These are phyloP conservation scores for Euglossa dilemma DNA, from an alignment of 1,140 invertebrate genomes.

Conservation along the genomic window DNA sequence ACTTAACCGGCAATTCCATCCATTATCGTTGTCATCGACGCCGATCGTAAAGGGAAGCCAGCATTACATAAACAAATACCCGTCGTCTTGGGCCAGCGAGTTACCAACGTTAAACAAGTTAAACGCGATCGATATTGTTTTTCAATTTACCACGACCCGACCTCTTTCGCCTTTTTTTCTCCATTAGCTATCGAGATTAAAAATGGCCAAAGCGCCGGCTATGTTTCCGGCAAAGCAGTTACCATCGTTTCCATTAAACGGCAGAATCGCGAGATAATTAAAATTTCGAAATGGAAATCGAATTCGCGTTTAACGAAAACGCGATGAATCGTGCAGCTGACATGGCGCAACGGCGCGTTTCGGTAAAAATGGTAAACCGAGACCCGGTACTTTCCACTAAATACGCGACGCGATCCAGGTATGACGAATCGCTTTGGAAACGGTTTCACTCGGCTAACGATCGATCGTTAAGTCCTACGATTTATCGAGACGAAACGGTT, in stretches of 20 bases:
- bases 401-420: no score
- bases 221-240: background rate
- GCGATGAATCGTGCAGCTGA: background rate
- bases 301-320: background rate
- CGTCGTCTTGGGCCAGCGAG: background rate
- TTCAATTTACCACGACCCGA: constrained; percentile 6
- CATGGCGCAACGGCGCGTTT: no score
- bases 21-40: constrained; percentile 51
- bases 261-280: background rate
- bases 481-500: background rate
- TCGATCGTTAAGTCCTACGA: background rate
- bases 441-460: background rate
- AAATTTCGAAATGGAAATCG: background rate
- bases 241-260: background rate
- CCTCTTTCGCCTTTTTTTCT: background rate
- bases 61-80: constrained; percentile 31
- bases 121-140: constrained; percentile 37
- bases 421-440: no score
- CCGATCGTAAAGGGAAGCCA: constrained; percentile 31
- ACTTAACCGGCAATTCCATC: constrained; percentile 18
- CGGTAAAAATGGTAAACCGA: no score
- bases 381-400: no score
- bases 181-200: background rate
- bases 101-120: constrained; percentile 22
- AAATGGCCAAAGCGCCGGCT: background rate